These are phyloP conservation scores for Tenthredo livida DNA, from an alignment of 2,888 invertebrate species.

Conservation along the genomic window DNA sequence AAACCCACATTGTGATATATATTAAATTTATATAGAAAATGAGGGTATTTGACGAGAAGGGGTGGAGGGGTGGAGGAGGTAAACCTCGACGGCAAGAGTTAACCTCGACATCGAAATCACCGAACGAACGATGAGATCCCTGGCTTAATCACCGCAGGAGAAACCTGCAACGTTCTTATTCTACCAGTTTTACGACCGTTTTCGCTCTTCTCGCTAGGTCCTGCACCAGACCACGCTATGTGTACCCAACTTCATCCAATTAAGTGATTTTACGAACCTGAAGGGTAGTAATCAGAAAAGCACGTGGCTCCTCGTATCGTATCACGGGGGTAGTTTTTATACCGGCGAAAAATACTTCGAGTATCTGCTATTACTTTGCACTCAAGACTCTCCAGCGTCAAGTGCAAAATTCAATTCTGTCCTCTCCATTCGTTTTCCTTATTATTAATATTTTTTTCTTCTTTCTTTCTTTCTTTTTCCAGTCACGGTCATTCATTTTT, in stretches of 20 bases:
- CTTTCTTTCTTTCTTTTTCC: background rate
- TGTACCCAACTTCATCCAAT: slow-evolving; percentile 46
- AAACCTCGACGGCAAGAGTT: slow-evolving; percentile 15
- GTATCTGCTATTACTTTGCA: background rate
- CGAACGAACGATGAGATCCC: slow-evolving; percentile 22
- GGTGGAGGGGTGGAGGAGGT: background rate
- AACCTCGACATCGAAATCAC: slow-evolving; percentile 41
- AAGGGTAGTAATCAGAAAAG: slow-evolving; percentile 48
- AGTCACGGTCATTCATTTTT: background rate
- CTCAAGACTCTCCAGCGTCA: background rate
- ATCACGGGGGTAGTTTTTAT: slow-evolving; percentile 1
- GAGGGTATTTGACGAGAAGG: background rate
- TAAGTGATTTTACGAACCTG: slow-evolving; percentile 50
- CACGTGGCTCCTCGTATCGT: slow-evolving; percentile 42
- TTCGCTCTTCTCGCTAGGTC: slow-evolving; percentile 31
- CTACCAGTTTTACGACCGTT: slow-evolving; percentile 43
- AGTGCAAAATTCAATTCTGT: background rate
- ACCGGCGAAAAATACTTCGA: background rate
- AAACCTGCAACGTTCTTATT: slow-evolving; percentile 47
- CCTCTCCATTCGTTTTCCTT: background rate
- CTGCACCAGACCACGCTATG: slow-evolving; percentile 8
- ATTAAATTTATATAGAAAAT: slow-evolving; percentile 10
- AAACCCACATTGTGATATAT: background rate
- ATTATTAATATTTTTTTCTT: background rate
- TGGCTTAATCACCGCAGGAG: slow-evolving; percentile 37